Evolutionary conservation across 92 coral and sea anemone species (phyloP).

Genomic region (Actinernus sp.): DNA sequence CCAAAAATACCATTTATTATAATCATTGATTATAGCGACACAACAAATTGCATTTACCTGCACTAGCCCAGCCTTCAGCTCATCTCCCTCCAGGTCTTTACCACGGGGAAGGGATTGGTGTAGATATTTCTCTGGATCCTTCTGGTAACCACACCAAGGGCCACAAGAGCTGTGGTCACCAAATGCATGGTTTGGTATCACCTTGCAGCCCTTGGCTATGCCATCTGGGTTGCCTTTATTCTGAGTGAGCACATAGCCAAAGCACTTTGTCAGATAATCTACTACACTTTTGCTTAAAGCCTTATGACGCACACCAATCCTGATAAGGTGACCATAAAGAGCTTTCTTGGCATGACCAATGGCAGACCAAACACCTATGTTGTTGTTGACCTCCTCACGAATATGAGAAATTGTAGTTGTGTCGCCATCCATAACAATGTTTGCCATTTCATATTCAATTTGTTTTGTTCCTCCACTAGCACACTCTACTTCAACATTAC

Average conservation of each 20-base stretch:
- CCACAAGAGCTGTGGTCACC: conserved; percentile 49
- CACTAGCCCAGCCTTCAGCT: conserved; percentile 19
- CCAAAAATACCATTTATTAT: too few relatives aligned
- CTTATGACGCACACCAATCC: neutral
- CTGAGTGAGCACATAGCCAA: conserved; percentile 15
- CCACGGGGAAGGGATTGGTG: conserved; percentile 22
- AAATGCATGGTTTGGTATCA: conserved; percentile 35
- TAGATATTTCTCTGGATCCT: conserved; percentile 6
- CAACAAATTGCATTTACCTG: conserved; percentile 9
- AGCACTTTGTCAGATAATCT: conserved; percentile 30
- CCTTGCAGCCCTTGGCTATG: conserved; percentile 22
- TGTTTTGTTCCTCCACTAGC: neutral
- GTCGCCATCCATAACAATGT: conserved; percentile 42
- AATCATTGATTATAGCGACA: too few relatives aligned
- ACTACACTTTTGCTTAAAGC: conserved; percentile 7
- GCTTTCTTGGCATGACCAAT: conserved; percentile 34
- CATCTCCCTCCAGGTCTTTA: conserved; percentile 32
- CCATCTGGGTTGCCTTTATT: conserved; percentile 32
- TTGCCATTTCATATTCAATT: conserved; percentile 2
- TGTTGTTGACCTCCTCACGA: conserved; percentile 12
- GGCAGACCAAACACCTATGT: conserved; percentile 9
- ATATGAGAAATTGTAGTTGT: conserved; percentile 28
- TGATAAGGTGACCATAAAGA: neutral
- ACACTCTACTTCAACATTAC: neutral
- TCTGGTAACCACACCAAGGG: conserved; percentile 2